Base-by-base conservation (phyloP, 2,113 vertebrate species). In the Larimichthys polyactis region DNA sequence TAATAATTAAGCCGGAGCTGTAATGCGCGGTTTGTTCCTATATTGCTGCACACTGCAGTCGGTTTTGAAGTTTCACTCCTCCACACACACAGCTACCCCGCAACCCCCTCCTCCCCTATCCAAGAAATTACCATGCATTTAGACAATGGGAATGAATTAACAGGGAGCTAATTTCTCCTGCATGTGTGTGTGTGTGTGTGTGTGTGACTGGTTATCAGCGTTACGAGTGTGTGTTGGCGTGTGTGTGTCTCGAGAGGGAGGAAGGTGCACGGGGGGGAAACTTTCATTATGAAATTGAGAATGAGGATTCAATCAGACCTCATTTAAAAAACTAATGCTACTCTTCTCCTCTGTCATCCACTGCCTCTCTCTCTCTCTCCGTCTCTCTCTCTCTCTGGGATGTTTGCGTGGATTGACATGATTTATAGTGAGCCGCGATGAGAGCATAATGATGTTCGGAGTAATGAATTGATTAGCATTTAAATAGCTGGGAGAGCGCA, bases 391-490 rank as follows among this genome's bases (percentile, higher is more conserved):
- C 82, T 20, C 29, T 10, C 40, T 43, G n/a, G 64, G 43, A 8
- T 66, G 64, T 66, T 48, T 66, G 22, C 8, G 8, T 48, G 69
- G 75, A 73, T 59, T 70, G 85, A 89, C 85, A 44, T 85, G 89
- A 89, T 90, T 88, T 65, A 77, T 69, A 65, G 60, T 57, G 88
- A 76, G 52, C 51, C 43, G 76, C 75, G 57, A 78, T 79, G 82
- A 81, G 76, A 79, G 72, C 67, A 82, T 87, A 80, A 92, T 88
- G 83, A 90, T 84, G 85, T 88, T 79, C 81, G 9, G 55, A 2
- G 81, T 87, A 90, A 90, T 88, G 81, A 89, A 85, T 92, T 86
- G 83, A 93, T 93, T 91, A 92, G 88, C 90, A 92, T 93, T 91
- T 90, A 89, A 92, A 91, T 90, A 78, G 85, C 71, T 15, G 9